phyloP scores from a whole-genome alignment of 2,113 vertebrate species.

The Dasyprocta punctata region DNA sequence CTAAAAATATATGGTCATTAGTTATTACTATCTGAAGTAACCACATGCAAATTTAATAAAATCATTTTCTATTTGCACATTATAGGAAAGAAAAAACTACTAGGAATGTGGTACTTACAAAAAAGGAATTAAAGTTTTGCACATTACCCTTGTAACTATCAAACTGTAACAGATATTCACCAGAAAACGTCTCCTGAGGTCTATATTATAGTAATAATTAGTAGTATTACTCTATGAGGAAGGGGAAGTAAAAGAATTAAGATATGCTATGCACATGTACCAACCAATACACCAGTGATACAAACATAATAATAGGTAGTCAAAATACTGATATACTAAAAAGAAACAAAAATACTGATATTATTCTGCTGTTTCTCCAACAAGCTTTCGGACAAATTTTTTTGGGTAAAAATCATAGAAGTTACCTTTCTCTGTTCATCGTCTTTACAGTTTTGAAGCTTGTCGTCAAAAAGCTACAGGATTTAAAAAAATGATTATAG shows the following conservation, averaged over 20 bases:
- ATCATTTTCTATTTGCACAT: constrained; percentile 19
- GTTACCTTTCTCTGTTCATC: constrained; percentile 98
- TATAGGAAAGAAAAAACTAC: constrained; percentile 32
- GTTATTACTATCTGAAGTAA: constrained; percentile 22
- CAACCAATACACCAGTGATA: background rate
- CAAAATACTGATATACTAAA: constrained; percentile 22
- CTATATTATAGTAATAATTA: background rate
- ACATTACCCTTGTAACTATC: constrained; percentile 50
- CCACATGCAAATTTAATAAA: background rate
- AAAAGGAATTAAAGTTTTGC: background rate
- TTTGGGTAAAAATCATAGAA: constrained; percentile 74
- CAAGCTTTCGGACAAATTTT: background rate
- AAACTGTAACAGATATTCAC: constrained; percentile 21
- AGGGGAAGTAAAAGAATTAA: background rate
- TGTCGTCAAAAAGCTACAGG: constrained; percentile 97
- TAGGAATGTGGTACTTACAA: constrained; percentile 9
- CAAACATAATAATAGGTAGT: background rate
- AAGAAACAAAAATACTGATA: background rate
- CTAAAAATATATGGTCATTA: background rate
- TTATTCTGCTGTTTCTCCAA: constrained; percentile 17
- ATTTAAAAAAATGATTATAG: constrained; percentile 60
- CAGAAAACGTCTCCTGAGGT: constrained; percentile 2
- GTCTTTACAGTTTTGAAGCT: constrained; percentile 98
- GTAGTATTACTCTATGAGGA: background rate
- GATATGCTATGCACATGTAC: background rate